Base-by-base conservation (phyloP, 2,797 vertebrate genomes). In the Pterois miles region DNA sequence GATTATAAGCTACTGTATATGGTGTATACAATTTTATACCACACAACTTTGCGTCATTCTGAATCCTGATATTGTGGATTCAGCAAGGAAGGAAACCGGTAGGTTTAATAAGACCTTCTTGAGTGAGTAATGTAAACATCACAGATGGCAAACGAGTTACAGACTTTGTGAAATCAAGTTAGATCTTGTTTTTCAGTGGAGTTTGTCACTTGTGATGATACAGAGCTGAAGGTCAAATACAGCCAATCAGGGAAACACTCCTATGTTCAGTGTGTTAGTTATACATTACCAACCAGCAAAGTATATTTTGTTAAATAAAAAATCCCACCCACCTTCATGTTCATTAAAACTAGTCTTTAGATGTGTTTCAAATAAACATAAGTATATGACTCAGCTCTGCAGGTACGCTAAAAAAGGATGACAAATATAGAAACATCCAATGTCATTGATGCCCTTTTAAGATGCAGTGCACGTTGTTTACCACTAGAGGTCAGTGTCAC, bases 401-500 rank as follows among this genome's bases (percentile, higher is more conserved):
- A 3, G 6, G 1, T 29, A 33, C 38, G 16, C 6, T 53, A 2
- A 59, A 65, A 65, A 23, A 46, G 5, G 4, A 50, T 59, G 52
- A 76, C 31, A 64, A 66, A 70, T 57, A 10, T 23, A 20, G 34
- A 57, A 65, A 29, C 57, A 38, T 63, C 33, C n/a, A 25, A 13
- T 68, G 25, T 58, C 34, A 38, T 56, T 48, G 29, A 25, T 60
- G 22, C 4, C 38, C 25, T 29, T 64, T 9, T 16, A n/a, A 31
- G 38, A 43, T 89, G 86, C 68, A 91, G 29, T 86, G 23, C 18
- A 14, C 0, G 11, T 3, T 38, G 5, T 34, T 52, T 64, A 16
- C 90, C 93, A 87, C 53, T 46, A 92, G 93, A 85, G 89, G 92
- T 86, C 93, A 88, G 82, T 89, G 60, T 92, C 34, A 76, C 43